Conservation (phyloP, 2,888 invertebrate genomes). For the Ypsolopha sequella region DNA sequence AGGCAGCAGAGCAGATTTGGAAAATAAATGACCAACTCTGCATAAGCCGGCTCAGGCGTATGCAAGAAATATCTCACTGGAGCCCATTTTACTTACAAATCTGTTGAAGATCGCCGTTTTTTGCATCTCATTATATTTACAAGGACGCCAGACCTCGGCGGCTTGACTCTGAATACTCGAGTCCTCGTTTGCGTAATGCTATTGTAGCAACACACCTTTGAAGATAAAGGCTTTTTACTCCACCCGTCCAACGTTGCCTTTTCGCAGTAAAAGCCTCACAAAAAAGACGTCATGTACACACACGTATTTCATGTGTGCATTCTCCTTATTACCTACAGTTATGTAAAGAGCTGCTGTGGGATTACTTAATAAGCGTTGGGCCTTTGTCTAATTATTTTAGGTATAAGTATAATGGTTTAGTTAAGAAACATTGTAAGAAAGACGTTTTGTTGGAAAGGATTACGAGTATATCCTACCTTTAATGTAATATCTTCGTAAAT, state of each 20-base stretch:
- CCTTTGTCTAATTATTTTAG: too few relatives aligned
- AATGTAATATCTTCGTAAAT: too few relatives aligned
- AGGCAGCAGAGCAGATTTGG: too few relatives aligned
- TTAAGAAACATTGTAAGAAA: too few relatives aligned
- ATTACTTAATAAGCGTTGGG: too few relatives aligned
- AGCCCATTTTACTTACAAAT: constrained; percentile 29
- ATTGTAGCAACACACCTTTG: constrained; percentile 50
- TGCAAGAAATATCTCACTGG: neutral
- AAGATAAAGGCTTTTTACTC: constrained; percentile 32
- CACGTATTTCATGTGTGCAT: too few relatives aligned
- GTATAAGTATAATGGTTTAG: too few relatives aligned
- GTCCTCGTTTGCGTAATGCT: constrained; percentile 44
- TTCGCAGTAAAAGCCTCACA: constrained; percentile 21
- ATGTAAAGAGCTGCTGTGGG: too few relatives aligned
- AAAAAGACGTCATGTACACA: neutral
- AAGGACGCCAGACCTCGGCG: constrained; percentile 22
- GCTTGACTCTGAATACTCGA: constrained; percentile 30
- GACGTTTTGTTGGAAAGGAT: too few relatives aligned
- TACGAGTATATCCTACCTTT: too few relatives aligned
- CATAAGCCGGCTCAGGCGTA: neutral
- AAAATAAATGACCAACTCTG: too few relatives aligned
- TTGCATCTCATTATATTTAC: constrained; percentile 44
- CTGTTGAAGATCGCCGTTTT: constrained; percentile 25
- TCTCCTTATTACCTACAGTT: too few relatives aligned
- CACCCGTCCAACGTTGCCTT: constrained; percentile 26